Base-by-base conservation (phyloP, 92 coral and sea anemone genomes). In the Epizoanthus scotinus region DNA sequence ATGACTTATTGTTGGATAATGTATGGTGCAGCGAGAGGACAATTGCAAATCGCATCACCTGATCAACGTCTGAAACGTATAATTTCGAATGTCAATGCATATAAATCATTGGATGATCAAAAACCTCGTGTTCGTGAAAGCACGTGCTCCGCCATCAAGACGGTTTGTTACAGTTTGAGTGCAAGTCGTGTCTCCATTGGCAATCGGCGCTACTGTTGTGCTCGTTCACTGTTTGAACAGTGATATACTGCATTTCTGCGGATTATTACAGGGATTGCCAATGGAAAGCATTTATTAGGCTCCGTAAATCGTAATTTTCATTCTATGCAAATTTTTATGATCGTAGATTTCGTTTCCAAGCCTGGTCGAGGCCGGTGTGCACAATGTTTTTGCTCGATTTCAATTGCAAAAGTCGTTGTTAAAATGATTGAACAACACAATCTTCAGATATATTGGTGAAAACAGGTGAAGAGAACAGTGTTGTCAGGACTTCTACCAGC, bases 101-200 rank as follows among this genome's bases (percentile, higher is more conserved):
- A 31, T 31, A 6, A 6, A 34, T 29, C 12, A 64, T 9, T 29
- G 70, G 36, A 64, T 29, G 21, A 64, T 63, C 10, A 64, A 63
- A 14, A 64, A 62, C 67, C 67, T 36, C 67, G 69, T 29, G 69
- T 6, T 9, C 12, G n/a, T 21, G 67, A 29, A 8, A 64, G 69
- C 69, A 64, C 69, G 69, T 64, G 69, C 69, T 64, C 69, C 2
- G 40, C 69, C 26, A 19, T 26, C 65, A 22, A 62, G 69, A 27
- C 69, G 69, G 69, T 26, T 38, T 64, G 31, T 20, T 6, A 29
- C 42, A 34, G 69, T 24, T 14, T 29, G 20, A 38, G 40, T 34
- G 6, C 40, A 26, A 8, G 21, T 44, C 14, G 15, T 7, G 15
- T 64, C 26, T 29, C 47, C 42, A 29, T 25, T 17, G 17, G 0